Base-by-base conservation (phyloP, 2,888 invertebrate species). In the Papilio demoleus region DNA sequence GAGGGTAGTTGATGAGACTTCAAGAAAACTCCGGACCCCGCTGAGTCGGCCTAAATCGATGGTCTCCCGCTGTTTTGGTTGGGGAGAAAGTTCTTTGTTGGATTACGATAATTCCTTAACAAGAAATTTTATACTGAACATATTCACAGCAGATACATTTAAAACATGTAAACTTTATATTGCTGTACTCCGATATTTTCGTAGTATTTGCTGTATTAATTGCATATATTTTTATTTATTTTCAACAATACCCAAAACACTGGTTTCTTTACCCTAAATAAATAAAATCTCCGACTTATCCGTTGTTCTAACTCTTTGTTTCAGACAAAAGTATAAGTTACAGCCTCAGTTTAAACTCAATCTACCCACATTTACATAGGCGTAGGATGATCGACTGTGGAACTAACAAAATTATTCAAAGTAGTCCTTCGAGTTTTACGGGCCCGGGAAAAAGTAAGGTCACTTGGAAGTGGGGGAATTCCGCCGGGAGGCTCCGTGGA, bases 401-500 rank as follows among this genome's bases (percentile, higher is more conserved):
- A 80, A 82, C 85, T 88, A 89, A 91, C 88, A 86, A 85, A 83
- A 89, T 91, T 91, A 91, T 91, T 90, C 89, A 89, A 90, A 90
- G 86, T 84, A 86, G 83, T 74, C 79, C 79, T 77, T 74, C 75
- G 82, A 84, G 82, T 87, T 87, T 85, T 83, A 82, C 78, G 79
- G 76, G 70, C 73, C 74, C 72, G 71, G 73, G 74, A 75, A 80
- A 76, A 79, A 76, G 80, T 74, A 75, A 76, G 80, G 80, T 77
- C 78, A 70, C 70, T 62, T 68, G 70, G 56, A 70, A 70, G 70
- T 68, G 24, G 50, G 58, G 24, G 56, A 61, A 58, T 47, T 19
- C 60, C 67, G 65, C 38, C 27, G 53, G 65, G 60, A 64, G 47
- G 64, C 12, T 14, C 14, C n/a, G 45, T 24, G 47, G 4, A n/a